Evolutionary conservation across 1,140 invertebrate genomes (phyloP).

Genomic region (Gonatopus flavifemur): DNA sequence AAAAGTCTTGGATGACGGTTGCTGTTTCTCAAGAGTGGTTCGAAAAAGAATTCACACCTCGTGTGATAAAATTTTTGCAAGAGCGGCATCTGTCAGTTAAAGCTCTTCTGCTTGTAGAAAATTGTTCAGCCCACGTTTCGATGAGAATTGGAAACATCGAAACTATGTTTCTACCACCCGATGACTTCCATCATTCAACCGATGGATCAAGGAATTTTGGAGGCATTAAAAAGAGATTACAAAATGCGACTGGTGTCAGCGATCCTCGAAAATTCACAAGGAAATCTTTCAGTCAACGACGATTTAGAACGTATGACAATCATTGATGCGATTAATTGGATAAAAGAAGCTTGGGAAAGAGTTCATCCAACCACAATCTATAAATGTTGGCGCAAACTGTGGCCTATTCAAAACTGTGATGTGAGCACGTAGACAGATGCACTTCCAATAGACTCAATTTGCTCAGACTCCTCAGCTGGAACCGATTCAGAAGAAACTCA

Average conservation of each 20-base stretch:
- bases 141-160: too few species aligned
- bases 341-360: background rate
- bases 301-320: background rate
- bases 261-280: background rate
- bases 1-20: constrained; percentile 28
- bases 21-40: constrained; percentile 35
- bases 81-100: constrained; percentile 18
- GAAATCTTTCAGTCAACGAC: background rate
- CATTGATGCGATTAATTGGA: background rate
- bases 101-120: constrained; percentile 34
- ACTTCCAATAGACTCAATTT: background rate
- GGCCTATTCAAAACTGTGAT: background rate
- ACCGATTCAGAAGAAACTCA: too few species aligned
- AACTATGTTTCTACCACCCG: constrained; percentile 46
- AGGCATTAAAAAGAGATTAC: background rate
- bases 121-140: constrained; percentile 27
- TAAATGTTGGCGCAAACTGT: background rate
- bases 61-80: too few species aligned
- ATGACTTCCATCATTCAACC: too few species aligned
- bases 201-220: constrained; percentile 35
- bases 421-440: background rate
- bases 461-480: background rate
- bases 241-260: background rate
- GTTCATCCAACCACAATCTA: background rate
- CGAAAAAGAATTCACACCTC: constrained; percentile 31